Base-by-base conservation (phyloP, 1,140 invertebrate genomes). In the Drosophila lacertosa region DNA sequence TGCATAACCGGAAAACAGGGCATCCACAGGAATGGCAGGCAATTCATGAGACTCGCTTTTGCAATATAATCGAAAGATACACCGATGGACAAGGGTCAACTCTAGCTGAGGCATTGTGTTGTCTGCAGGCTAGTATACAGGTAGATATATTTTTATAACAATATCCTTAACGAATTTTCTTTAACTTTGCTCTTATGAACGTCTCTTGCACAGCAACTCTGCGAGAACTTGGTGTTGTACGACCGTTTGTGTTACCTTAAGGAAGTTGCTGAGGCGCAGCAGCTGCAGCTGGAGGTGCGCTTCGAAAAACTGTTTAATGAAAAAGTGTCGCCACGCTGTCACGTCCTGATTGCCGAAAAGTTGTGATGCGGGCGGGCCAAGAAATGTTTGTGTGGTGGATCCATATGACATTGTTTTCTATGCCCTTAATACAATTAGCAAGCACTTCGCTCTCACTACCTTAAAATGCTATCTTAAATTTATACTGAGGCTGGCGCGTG, bases 181-280 rank as follows among this genome's bases (percentile, higher is more conserved):
- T n/a, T n/a, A n/a, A n/a, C n/a, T n/a, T n/a, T n/a, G n/a, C 16
- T 13, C 9, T 15, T 2, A 7, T 26, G 44, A 13, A 11, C n/a
- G 1, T 53, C 11, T n/a, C 47, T 69, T 9, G 7, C 20, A 37
- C 92, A 94, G 82, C 92, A 92, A 65, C 90, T 95, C 9, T 93
- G 95, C 70, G 95, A 96, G 91, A 94, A 94, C 71, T 80, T 95
- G n/a, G 90, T 96, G 32, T 91, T 95, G 11, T 91, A 94, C 18
- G 95, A 96, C 79, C 92, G 95, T 70, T 81, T 94, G 48, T 90
- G 94, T 39, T 95, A 93, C 88, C 92, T 95, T 42, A 83, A 92
- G 72, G 94, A 96, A 82, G 90, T 92, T 26, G 77, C 86, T 33
- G 45, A 44, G 10, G 55, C 93, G 83, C 13, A 53, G 92, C 77